Evolutionary conservation across 2,888 invertebrate genomes (phyloP), one percentile per base, ranked within the genome.

Genomic region (Antheraea yamamai): DNA sequence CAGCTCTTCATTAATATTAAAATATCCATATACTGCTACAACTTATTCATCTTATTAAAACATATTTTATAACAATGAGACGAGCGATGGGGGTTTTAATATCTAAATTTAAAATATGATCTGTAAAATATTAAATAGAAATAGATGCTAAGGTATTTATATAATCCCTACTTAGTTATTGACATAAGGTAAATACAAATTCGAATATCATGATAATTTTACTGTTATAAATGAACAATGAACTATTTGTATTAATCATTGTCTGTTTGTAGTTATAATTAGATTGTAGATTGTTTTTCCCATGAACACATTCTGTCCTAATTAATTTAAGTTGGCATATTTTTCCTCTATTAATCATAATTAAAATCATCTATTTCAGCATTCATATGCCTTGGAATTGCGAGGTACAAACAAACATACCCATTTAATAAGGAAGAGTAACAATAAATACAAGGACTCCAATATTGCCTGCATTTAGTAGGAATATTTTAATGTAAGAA

Each of bases 331-430:
- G n/a, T 10, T 10, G n/a, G 0, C 7, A 23, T 61, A 23, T 20
- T 23, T 23, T 23, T 23, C n/a, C 26, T 66, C 8, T 66, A 30
- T 66, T 10, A 61, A 30, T 2, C n/a, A 8, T 66, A 66, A 14
- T 16, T 16, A 16, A 30, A 72, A 47, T 77, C 75, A 77, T 79
- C 81, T 84, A 51, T 95, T 95, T 68, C 91, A 97, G 97, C 91
- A 72, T 94, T 96, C 81, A 89, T 95, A 51, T 87, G 94, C 14
- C 87, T 97, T 66, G 97, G 97, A 23, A 88, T 95, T 30, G 95
- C 96, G 4, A 95, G 96, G 77, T 95, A 90, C 75, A 91, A 86
- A 75, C 91, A 94, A 81, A 88, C 91, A 75, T 94, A 84, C 76
- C 93, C 96, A 30, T 93, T 96, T 76, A 92, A 96, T 55, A 92